Conservation (phyloP, 2,888 invertebrate genomes). For the Seladonia tumulorum region DNA sequence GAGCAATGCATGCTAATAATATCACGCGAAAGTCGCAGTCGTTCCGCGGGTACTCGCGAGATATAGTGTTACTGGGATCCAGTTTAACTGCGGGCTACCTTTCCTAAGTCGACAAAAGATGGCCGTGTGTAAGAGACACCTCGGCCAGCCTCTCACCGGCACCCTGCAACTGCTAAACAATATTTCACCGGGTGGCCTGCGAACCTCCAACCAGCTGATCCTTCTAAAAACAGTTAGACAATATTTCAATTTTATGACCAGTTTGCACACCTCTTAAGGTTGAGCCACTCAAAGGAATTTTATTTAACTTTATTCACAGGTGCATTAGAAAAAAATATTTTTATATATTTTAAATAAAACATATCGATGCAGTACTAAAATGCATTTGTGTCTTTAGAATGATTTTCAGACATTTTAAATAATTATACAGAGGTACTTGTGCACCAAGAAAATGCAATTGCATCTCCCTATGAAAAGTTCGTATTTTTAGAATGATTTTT, state of each 20-base stretch:
- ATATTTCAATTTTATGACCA: neutral
- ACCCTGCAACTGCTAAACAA: neutral
- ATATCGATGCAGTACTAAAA: too few relatives aligned
- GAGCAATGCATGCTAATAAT: slow-evolving; percentile 56
- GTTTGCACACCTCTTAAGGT: neutral
- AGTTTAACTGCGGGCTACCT: slow-evolving; percentile 29
- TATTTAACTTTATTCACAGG: neutral
- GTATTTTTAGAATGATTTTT: too few relatives aligned
- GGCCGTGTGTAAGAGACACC: neutral
- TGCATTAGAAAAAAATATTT: too few relatives aligned
- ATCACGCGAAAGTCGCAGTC: slow-evolving; percentile 37
- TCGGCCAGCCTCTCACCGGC: neutral
- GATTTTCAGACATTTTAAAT: too few relatives aligned
- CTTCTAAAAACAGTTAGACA: neutral
- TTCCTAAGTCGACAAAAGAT: slow-evolving; percentile 11
- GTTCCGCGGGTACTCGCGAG: slow-evolving; percentile 20
- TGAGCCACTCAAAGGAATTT: neutral
- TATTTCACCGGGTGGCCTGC: neutral
- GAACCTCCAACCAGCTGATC: neutral
- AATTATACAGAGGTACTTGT: too few relatives aligned
- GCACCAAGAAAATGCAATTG: too few relatives aligned
- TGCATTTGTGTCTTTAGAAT: too few relatives aligned
- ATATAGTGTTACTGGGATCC: slow-evolving; percentile 36
- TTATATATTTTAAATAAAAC: too few relatives aligned
- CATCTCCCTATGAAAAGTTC: too few relatives aligned